Conservation (phyloP, 2,888 invertebrate genomes). For the Amiota mariae region DNA sequence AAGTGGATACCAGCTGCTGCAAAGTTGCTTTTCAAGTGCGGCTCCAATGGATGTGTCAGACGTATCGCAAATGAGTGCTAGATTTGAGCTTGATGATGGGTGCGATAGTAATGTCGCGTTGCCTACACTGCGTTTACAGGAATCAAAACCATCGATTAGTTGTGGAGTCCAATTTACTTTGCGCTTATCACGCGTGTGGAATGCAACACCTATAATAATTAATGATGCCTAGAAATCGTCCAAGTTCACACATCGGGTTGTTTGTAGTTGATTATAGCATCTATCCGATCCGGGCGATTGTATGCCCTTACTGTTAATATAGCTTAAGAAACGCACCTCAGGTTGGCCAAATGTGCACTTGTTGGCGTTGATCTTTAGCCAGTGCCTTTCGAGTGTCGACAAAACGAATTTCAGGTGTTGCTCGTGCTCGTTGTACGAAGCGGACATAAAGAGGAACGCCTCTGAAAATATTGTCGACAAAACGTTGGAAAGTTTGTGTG, state of each 20-base stretch:
- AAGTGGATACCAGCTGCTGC: not conserved
- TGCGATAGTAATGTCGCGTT: too few species aligned
- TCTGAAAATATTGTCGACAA: too few species aligned
- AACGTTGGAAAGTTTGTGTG: not conserved
- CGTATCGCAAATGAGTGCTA: too few species aligned
- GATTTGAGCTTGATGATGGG: too few species aligned
- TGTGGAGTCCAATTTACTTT: too few species aligned
- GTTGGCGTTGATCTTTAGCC: not conserved
- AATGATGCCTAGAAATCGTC: not conserved
- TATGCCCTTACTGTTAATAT: not conserved
- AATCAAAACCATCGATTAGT: too few species aligned
- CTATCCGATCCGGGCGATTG: not conserved
- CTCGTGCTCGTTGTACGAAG: conserved; percentile 3
- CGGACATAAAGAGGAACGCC: not conserved
- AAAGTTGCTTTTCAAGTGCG: not conserved
- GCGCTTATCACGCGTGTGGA: too few species aligned
- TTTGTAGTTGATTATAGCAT: not conserved
- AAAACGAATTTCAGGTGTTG: conserved; percentile 7
- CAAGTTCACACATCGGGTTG: not conserved
- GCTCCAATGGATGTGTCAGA: too few species aligned
- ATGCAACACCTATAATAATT: not conserved
- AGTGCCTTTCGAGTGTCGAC: not conserved
- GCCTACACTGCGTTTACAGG: too few species aligned
- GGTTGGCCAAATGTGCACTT: not conserved
- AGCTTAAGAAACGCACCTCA: conserved; percentile 2